phyloP scores from a whole-genome alignment of 1,140 invertebrate species.

The Scaptomyza montana region DNA sequence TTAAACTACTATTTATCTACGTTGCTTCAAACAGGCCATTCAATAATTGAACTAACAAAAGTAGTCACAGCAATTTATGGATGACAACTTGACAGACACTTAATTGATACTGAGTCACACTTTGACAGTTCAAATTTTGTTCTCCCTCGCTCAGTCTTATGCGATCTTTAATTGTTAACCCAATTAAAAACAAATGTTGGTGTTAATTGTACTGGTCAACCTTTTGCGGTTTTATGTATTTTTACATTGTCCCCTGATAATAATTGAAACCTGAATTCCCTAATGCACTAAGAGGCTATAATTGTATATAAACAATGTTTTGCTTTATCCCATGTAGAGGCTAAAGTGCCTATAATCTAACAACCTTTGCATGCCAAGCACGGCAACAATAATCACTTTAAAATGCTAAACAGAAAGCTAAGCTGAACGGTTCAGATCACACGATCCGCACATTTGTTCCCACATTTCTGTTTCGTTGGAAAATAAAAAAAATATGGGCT shows the following conservation, averaged over 20 bases:
- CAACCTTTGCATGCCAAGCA: slow-evolving; percentile 20
- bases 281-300: not conserved
- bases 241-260: not conserved
- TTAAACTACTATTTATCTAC: not conserved
- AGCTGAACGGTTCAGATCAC: slow-evolving; percentile 10
- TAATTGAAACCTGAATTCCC: not conserved
- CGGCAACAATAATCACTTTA: slow-evolving; percentile 42
- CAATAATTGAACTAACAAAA: slow-evolving; percentile 12
- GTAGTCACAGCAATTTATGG: slow-evolving; percentile 29
- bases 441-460: slow-evolving; percentile 3
- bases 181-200: slow-evolving; percentile 45
- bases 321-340: too few relatives aligned
- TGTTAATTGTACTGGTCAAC: too few relatives aligned
- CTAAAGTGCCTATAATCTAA: not conserved
- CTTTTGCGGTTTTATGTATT: too few relatives aligned
- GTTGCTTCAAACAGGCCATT: not conserved
- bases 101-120: slow-evolving; percentile 41
- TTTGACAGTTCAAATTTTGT: not conserved
- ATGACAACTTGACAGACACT: slow-evolving; percentile 23
- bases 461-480: slow-evolving; percentile 1
- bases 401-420: slow-evolving; percentile 39
- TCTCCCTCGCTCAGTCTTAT: too few relatives aligned
- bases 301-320: not conserved
- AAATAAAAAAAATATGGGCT: not conserved
- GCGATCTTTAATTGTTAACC: slow-evolving; percentile 15